Base-by-base conservation (phyloP, 2,113 vertebrate species). In the Colius striatus region DNA sequence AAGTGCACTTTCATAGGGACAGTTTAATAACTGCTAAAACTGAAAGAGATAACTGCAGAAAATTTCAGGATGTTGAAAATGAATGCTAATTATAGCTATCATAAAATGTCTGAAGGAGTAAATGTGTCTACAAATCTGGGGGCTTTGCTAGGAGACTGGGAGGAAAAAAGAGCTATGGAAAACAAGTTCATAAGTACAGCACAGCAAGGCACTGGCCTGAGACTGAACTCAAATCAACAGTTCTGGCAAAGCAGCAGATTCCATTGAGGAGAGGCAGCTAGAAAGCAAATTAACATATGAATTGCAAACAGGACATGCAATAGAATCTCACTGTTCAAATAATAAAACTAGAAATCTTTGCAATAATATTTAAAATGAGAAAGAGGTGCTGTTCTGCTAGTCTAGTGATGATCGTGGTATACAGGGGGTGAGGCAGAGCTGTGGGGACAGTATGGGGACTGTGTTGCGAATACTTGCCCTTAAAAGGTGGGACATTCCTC, bases 1-100 rank as follows among this genome's bases (percentile, higher is more conserved):
- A 91, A 94, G 23, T 74, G 48, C n/a, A 48, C 54, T 91, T 96
- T 95, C 80, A 84, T 25, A 75, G 67, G 50, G 65, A 30, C 54
- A 84, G 84, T 97, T 95, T 87, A 94, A 85, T 95, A 96, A 93
- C 77, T 92, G 90, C 75, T 96, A 93, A 93, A 95, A 95, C 66
- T 88, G 84, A 95, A 95, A 89, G 66, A 87, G 63, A 63, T 92
- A 96, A 97, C 88, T 96, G 85, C 84, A 94, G 73, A 82, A 87
- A 96, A 94, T 48, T 88, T 16, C 36, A 84, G 43, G 79, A 94
- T 83, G 75, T 90, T 94, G 90, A 95, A 95, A 74, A 94, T 92
- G 38, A 63, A 61, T 89, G 30, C 57, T 97, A 97, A 96, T 97
- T 96, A 95, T 63, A 87, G 73, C 16, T 68, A 48, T 95, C 87